Evolutionary conservation across 2,888 invertebrate species (phyloP), one percentile per base, ranked within the genome.

Genomic region (Andrena praecox): DNA sequence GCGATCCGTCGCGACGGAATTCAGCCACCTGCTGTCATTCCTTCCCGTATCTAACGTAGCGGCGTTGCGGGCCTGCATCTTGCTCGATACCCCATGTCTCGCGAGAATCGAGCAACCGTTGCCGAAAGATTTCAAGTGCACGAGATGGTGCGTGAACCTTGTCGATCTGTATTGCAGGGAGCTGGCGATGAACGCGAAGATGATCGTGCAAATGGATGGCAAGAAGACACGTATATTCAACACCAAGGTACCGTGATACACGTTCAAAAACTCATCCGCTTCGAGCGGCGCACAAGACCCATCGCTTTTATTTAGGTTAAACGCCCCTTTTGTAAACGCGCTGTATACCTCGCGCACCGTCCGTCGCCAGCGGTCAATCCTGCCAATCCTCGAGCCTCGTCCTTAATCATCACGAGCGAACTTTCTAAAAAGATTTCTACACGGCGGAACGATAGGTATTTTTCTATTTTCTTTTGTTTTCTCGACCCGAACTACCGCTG

Each of bases 131-230:
- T 29, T 27, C 24, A 76, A 72, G 63, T 67, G n/a, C 54, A 56
- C 27, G 56, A 56, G 52, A 56, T 69, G 0, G 73, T 60, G 66
- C 56, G 82, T 72, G 80, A 70, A 70, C 31, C 4, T 66, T 84
- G 60, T 71, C 77, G 81, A 87, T 88, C 90, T 93, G 93, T 94
- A 91, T 96, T 95, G 27, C 95, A 98, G 98, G 95, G 98, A 98
- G 95, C 95, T 96, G 91, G 97, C 97, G 92, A 97, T 98, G 97
- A 96, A 96, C 90, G 96, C 97, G 59, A 96, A 97, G 93, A 95
- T 96, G 90, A 97, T 98, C 92, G 97, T 98, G 91, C 96, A 97
- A 94, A 98, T 98, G 97, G 97, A 97, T 92, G 96, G 96, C 69
- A 97, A 97, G 94, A 97, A 96, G 92, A 98, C 98, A 68, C 95